These are phyloP conservation scores for Colletes gigas DNA, from an alignment of 1,140 invertebrate genomes.

Conservation along the genomic window DNA sequence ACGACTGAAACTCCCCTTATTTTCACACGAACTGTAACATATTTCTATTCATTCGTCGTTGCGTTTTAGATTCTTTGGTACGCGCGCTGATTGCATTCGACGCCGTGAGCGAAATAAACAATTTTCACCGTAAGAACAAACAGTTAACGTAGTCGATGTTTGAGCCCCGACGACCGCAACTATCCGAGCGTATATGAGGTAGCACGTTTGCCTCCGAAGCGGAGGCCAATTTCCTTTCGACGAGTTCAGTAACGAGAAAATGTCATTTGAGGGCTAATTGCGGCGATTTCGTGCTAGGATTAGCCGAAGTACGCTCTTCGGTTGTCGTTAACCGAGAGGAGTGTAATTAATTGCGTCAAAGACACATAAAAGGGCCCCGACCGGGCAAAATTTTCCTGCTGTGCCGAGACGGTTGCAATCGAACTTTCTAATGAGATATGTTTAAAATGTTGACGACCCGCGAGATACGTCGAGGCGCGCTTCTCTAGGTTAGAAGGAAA, in stretches of 20 bases:
- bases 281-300: conserved; percentile 47
- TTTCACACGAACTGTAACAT: too few species aligned
- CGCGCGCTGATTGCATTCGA: too few species aligned
- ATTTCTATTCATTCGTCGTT: too few species aligned
- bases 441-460: neutral
- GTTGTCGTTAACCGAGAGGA: conserved; percentile 37
- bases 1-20: too few species aligned
- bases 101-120: too few species aligned
- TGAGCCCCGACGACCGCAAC: conserved; percentile 7
- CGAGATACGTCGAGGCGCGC: too few species aligned
- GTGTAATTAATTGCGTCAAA: conserved; percentile 54
- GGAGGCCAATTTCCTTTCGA: conserved; percentile 43
- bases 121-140: too few species aligned
- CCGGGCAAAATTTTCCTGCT: neutral
- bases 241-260: conserved; percentile 49
- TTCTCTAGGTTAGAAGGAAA: too few species aligned
- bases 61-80: too few species aligned
- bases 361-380: neutral
- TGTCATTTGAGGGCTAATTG: conserved; percentile 57
- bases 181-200: conserved; percentile 33
- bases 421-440: conserved; percentile 12
- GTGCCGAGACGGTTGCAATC: neutral
- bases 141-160: conserved; percentile 17
- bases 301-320: conserved; percentile 33
- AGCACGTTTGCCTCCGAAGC: conserved; percentile 6